Percentiles rank a stretch among this genome's conserved stretches.
Evolutionary conservation across 2,113 vertebrate species (phyloP).

Genomic region (Galbula dea): DNA sequence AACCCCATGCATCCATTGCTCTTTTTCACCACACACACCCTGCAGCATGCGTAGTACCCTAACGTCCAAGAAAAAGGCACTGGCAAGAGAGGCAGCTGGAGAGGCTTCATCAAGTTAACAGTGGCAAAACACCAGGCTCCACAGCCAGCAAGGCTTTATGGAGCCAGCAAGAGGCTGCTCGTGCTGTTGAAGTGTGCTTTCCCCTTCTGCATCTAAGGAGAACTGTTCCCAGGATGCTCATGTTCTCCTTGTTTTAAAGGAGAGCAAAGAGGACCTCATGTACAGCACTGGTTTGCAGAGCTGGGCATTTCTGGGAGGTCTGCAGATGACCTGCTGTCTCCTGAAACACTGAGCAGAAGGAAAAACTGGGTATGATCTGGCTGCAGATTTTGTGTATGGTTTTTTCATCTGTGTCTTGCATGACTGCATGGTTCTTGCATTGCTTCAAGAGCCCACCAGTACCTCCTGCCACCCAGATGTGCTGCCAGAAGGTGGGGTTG

Average conservation of each 20-base stretch:
- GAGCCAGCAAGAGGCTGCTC: neutral
- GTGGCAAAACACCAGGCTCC: neutral
- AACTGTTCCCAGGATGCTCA: neutral
- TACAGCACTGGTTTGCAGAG: neutral
- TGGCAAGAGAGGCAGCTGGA: neutral
- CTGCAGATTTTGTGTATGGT: neutral
- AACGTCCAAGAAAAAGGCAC: neutral
- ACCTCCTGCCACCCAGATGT: neutral
- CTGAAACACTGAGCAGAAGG: neutral
- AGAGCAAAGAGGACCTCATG: neutral
- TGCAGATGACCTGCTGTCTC: neutral
- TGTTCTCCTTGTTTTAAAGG: neutral
- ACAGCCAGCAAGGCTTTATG: neutral
- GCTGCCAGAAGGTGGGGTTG: neutral
- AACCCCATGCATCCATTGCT: neutral
- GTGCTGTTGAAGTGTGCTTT: neutral
- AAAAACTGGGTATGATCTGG: neutral
- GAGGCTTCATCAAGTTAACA: neutral
- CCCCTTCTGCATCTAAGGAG: neutral
- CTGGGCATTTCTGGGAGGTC: neutral
- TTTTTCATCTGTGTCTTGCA: neutral
- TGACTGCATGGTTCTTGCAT: neutral
- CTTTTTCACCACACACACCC: neutral
- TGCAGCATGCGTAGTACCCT: neutral
- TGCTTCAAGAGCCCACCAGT: neutral